These are phyloP conservation scores for Amiota mariae DNA, from an alignment of 2,888 invertebrate genomes.

Conservation along the genomic window DNA sequence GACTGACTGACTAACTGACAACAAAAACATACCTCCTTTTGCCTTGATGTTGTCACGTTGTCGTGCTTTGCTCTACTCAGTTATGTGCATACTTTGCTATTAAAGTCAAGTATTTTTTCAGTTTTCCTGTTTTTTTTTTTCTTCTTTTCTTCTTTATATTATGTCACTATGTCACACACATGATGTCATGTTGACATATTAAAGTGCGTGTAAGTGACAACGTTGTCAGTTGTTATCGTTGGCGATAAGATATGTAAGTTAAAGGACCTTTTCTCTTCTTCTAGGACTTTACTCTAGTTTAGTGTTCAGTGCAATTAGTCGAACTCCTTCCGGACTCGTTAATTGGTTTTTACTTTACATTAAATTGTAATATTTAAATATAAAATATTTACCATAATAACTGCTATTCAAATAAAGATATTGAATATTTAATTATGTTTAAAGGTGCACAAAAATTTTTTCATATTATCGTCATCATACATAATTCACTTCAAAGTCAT, in stretches of 20 bases:
- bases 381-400: too few species aligned
- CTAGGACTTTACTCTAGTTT: too few species aligned
- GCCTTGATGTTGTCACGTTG: background rate
- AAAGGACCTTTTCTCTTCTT: too few species aligned
- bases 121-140: background rate
- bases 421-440: too few species aligned
- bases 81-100: background rate
- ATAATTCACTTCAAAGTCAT: conserved; percentile 5
- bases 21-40: too few species aligned
- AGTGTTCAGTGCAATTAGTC: too few species aligned
- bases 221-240: conserved; percentile 61
- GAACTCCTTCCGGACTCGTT: too few species aligned
- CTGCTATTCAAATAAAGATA: too few species aligned
- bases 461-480: too few species aligned
- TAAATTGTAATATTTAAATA: too few species aligned
- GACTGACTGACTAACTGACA: background rate
- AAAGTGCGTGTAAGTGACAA: conserved; percentile 61
- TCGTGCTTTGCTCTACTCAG: background rate
- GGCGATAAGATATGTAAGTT: conserved; percentile 35
- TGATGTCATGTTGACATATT: conserved; percentile 61
- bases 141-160: conserved; percentile 49
- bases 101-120: background rate
- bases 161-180: conserved; percentile 61
- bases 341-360: too few species aligned
- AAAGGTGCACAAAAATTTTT: too few species aligned